Base-by-base conservation (phyloP, 2,797 vertebrate genomes). In the Clamator glandarius region DNA sequence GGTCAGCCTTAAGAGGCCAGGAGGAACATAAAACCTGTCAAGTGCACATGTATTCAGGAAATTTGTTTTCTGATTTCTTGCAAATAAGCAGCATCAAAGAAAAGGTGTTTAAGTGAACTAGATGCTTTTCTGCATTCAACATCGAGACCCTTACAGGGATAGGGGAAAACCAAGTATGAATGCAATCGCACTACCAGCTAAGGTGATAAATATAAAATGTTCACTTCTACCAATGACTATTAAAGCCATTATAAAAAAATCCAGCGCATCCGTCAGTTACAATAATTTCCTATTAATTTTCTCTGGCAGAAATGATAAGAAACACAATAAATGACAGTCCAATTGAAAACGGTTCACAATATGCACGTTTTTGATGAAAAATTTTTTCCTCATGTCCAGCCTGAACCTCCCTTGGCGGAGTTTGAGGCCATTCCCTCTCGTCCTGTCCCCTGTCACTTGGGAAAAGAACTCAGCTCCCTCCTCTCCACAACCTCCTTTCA, bases 61-160 rank as follows among this genome's bases (percentile, higher is more conserved):
- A 96, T 95, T 93, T 95, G 80, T 64, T 87, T 84, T 89, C 79
- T 39, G 51, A 78, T 85, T 79, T 50, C 81, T 77, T 58, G 63
- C 63, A 82, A 84, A 81, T 9, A 79, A 91, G 81, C 21, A 55
- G 59, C 55, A 67, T 2, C 19, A n/a, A 74, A 74, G 58, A 59
- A 63, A 67, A 33, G 8, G 36, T 2, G 3, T 42, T 75, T 52
- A 51, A 86, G 39, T 7, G 35, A 89, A 84, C 25, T 3, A 61
- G 42, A 57, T 11, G 44, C 21, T n/a, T 72, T 51, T 41, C 63
- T 66, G 51, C 64, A n/a, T 46, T 77, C 15, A 20, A 79, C 82
- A 63, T 0, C 2, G 6, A 77, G 81, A 74, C 84, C 87, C 83
- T 59, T 2, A 21, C 70, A 84, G 26, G 29, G 69, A 51, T 7